A percentile compares a stretch with the other conserved stretches of the same genome.
Evolutionary conservation across 2,113 vertebrate species (phyloP).

Genomic region (Actinemys pallida): DNA sequence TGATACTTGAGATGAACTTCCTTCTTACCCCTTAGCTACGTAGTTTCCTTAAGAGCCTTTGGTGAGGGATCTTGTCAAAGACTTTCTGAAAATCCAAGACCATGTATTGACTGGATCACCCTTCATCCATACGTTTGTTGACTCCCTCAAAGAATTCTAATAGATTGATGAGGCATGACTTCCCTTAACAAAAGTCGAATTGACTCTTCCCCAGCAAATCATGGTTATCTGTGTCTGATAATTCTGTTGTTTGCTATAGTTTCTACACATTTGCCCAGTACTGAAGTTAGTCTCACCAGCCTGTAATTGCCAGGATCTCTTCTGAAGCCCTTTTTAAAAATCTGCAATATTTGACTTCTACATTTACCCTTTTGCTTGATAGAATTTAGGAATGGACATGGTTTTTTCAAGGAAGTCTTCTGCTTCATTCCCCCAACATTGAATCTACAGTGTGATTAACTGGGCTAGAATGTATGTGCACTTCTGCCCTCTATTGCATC

Average conservation of each 20-base stretch:
- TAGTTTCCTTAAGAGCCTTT: background rate
- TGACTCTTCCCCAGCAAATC: background rate
- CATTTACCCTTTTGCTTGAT: background rate
- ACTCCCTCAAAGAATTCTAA: background rate
- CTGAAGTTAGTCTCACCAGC: background rate
- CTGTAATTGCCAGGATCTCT: background rate
- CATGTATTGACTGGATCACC: background rate
- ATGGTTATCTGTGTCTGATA: background rate
- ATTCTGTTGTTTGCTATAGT: background rate
- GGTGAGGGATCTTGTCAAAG: background rate
- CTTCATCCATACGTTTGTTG: background rate
- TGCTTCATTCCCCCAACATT: background rate
- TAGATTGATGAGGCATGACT: background rate
- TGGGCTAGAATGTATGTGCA: background rate
- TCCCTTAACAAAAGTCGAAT: background rate
- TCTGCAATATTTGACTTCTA: background rate
- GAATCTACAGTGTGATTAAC: background rate
- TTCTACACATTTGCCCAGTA: background rate
- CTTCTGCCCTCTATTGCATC: background rate
- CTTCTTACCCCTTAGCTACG: background rate
- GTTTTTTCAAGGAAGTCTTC: background rate
- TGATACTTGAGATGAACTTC: background rate
- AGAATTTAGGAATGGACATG: background rate
- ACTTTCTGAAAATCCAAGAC: background rate
- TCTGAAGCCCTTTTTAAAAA: background rate